A percentile compares a stretch with the other conserved stretches of the same genome.
Conservation (phyloP, 2,113 vertebrate species). For the Phoenicopterus ruber region DNA sequence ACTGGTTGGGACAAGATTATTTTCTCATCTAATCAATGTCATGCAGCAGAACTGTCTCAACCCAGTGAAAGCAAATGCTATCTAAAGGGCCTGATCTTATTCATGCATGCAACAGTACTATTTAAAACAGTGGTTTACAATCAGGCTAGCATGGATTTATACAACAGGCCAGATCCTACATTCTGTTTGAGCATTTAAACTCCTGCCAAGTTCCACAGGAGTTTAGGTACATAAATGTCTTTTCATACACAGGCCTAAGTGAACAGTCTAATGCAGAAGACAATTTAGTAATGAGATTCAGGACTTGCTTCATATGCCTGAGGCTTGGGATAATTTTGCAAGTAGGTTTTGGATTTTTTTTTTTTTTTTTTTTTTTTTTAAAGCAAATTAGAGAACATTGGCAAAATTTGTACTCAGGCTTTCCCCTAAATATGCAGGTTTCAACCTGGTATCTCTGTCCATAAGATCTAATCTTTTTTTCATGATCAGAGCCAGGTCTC, state of each 20-base stretch:
- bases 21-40: background rate
- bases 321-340: conserved; percentile 12
- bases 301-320: background rate
- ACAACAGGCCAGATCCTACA: background rate
- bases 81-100: background rate
- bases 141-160: background rate
- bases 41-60: background rate
- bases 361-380: background rate
- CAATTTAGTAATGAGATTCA: conserved; percentile 15
- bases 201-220: background rate
- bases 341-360: background rate
- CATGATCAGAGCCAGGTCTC: conserved; percentile 39
- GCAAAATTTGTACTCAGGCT: background rate
- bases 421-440: conserved; percentile 1
- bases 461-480: conserved; percentile 9
- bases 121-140: background rate
- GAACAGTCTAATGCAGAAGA: background rate
- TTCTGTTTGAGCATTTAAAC: background rate
- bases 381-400: background rate
- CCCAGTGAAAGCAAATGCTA: background rate
- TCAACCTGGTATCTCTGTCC: background rate
- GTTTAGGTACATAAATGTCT: background rate
- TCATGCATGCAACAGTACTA: background rate
- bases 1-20: background rate
- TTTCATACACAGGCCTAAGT: background rate